Conservation (phyloP, 2,797 vertebrate genomes). For the Falco concolor region DNA sequence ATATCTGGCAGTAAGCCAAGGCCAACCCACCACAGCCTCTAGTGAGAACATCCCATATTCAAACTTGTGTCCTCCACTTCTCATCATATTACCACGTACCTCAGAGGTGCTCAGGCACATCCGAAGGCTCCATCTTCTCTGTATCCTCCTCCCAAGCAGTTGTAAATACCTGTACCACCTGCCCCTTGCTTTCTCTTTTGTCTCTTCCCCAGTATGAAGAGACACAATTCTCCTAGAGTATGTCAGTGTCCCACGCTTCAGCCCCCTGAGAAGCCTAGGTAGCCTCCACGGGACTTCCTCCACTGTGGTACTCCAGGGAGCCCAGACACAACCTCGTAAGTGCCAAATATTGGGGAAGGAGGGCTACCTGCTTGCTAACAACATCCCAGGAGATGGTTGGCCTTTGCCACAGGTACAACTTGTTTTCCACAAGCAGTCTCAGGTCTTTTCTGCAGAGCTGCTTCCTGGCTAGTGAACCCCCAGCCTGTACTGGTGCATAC, state of each 20-base stretch:
- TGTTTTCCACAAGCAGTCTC: background rate
- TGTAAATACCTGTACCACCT: background rate
- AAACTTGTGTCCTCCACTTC: background rate
- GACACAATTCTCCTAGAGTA: background rate
- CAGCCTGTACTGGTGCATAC: background rate
- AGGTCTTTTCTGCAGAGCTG: background rate
- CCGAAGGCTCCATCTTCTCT: background rate
- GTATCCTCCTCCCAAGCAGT: background rate
- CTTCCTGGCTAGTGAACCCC: background rate
- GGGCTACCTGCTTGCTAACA: background rate
- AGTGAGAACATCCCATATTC: background rate
- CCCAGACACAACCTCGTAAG: background rate
- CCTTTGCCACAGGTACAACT: background rate
- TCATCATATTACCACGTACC: background rate
- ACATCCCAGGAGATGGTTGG: background rate
- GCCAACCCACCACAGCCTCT: background rate
- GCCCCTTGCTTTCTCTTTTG: background rate
- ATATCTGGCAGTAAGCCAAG: background rate
- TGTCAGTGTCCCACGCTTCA: background rate
- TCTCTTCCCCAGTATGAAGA: background rate
- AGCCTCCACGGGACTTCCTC: background rate
- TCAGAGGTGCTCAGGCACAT: background rate
- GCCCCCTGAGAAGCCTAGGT: background rate
- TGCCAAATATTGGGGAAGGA: background rate
- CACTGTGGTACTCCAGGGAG: background rate